These are phyloP conservation scores for Adelges cooleyi DNA, from an alignment of 1,140 invertebrate species.

Conservation along the genomic window DNA sequence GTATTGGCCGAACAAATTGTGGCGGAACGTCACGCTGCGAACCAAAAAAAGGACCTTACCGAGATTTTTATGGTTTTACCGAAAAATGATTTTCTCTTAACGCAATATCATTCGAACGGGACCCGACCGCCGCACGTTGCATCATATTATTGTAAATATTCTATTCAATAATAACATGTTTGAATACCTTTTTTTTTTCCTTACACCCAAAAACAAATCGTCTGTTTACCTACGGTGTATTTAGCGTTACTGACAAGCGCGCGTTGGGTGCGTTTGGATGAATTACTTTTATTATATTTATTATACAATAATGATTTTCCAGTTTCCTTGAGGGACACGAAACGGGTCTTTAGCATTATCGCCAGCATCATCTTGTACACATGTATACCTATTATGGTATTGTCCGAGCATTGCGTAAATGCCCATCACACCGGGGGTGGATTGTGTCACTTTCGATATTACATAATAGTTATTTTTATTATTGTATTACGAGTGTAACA, in stretches of 20 bases:
- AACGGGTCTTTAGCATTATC: too few species aligned
- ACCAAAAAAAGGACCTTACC: too few species aligned
- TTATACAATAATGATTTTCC: too few species aligned
- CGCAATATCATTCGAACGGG: not conserved
- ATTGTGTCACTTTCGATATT: too few species aligned
- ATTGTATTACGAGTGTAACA: too few species aligned
- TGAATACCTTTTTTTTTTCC: not conserved
- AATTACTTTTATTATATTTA: not conserved
- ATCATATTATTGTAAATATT: too few species aligned
- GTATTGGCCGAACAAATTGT: not conserved
- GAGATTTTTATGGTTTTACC: not conserved
- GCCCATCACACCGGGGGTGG: too few species aligned
- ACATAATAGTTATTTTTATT: too few species aligned
- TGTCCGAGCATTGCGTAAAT: too few species aligned
- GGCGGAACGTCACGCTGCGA: not conserved
- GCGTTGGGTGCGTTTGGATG: not conserved
- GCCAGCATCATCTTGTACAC: too few species aligned
- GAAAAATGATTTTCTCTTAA: not conserved
- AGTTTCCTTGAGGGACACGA: too few species aligned
- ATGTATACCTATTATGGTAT: too few species aligned
- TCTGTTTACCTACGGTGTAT: not conserved
- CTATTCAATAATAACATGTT: not conserved
- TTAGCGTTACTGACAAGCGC: not conserved
- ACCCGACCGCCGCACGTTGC: not conserved
- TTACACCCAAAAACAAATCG: not conserved